Evolutionary conservation across 2,113 vertebrate genomes (phyloP), one percentile per base, ranked within the genome.

Genomic region (Brachypodius melanocephalos): DNA sequence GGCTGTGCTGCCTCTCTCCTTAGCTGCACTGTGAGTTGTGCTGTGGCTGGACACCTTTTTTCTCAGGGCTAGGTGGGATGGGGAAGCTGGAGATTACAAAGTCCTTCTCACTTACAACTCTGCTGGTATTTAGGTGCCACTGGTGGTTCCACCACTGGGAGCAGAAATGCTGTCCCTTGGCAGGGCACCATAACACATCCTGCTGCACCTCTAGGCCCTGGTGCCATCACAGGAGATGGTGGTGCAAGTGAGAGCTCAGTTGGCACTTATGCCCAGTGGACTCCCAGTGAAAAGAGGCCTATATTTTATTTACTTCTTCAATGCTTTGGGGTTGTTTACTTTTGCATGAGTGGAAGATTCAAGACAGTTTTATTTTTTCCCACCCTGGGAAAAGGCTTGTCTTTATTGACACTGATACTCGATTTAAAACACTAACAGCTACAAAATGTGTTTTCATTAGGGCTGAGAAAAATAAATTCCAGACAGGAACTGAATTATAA

Each of bases 281-380:
- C 76, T 58, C 83, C 48, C 40, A 71, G 58, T 51, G 72, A 63
- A 88, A 43, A 84, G 36, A 76, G 36, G 48, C 93, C 49, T 57
- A 59, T 94, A 85, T 92, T 83, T 89, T 57, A 93, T 92, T 89
- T 93, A 95, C 74, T 75, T 79, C 59, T 91, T 85, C 73, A 68
- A 4, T 89, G 82, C 77, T 92, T 91, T 79, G 51, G 46, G 55
- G 67, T 88, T 93, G 63, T 86, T 95, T 95, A 86, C 72, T 90
- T 91, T 88, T 80, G 82, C 46, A 11, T 83, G 75, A 94, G 72
- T 16, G 24, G 74, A 86, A 90, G 76, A 88, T 80, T 85, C 26
- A 38, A 77, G 88, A 69, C 25, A 49, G 19, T 81, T 95, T 87
- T 74, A 1, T 34, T 55, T n/a, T 32, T 86, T 2, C 18, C 17